Base-by-base conservation (phyloP, 1,140 invertebrate genomes). In the Drosophila ironensis region DNA sequence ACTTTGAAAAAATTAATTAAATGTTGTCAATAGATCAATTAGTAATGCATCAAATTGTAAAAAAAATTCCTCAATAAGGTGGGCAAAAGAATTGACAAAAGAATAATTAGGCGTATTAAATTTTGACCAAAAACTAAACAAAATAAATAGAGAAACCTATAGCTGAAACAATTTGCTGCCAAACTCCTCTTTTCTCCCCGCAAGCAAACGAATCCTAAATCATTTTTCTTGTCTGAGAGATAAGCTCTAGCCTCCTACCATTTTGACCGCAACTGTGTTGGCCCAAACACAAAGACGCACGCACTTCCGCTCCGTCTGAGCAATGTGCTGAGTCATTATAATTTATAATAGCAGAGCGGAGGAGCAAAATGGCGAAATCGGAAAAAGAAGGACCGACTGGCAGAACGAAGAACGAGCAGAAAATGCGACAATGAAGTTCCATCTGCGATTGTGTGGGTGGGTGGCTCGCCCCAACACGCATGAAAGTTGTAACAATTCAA, bases 251-350 rank as follows among this genome's bases (percentile, higher is more conserved):
- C n/a, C 22, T 14, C 2, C 30, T 50, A 38, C 22, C 11, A 12
- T 20, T 12, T 3, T 30, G 25, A 27, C 37, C 33, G 12, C 40
- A 59, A 22, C n/a, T n/a, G 22, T 7, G 52, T 57, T 8, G 3
- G 19, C 16, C 38, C 42, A 20, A 16, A 37, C 16, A 30, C 16
- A 8, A 27, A 48, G 11, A 48, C 37, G 64, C 78, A 84, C 70
- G 56, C 71, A 67, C 74, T 75, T 84, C 74, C 80, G 74, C 27
- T 35, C 22, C 57, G 12, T 45, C 35, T 37, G 38, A 47, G 48
- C 51, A 50, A 64, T 60, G 46, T 72, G 80, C 78, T 84, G 80
- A 84, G 80, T 84, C 80, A 86, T 86, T 84, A 80, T 86, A 86
- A 80, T 86, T 75, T 84, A 86, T 86, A 86, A 84, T 72, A 64